Evolutionary conservation across 2,888 invertebrate species (phyloP).

Genomic region (Pantelozetes paolii): DNA sequence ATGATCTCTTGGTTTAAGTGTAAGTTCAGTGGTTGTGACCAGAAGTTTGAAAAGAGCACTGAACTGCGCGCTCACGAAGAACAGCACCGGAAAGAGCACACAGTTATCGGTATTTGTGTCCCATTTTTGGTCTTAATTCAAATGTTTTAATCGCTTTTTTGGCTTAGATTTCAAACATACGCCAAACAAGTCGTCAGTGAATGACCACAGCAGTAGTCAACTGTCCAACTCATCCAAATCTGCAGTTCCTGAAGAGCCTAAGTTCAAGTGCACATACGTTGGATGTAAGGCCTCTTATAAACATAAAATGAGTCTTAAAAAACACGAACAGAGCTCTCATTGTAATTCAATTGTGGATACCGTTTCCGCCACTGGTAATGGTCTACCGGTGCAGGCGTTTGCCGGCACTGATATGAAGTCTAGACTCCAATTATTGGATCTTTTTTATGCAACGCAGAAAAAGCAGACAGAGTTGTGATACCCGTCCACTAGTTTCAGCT

Average conservation of each 20-base stretch:
- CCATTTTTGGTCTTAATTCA: too few species aligned
- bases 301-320: neutral
- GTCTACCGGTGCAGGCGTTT: neutral
- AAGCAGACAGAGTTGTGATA: neutral
- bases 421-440: neutral
- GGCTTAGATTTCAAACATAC: neutral
- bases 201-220: too few species aligned
- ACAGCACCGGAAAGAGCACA: neutral
- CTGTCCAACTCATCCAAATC: too few species aligned
- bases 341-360: neutral
- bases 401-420: neutral
- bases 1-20: slow-evolving; percentile 4
- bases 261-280: neutral
- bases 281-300: neutral
- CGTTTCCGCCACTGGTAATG: neutral
- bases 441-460: neutral
- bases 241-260: neutral
- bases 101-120: neutral
- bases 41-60: neutral
- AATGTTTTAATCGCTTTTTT: neutral
- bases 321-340: slow-evolving; percentile 13
- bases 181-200: too few species aligned
- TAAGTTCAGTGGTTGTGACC: neutral
- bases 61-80: neutral
- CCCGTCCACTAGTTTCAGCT: neutral